These are phyloP conservation scores for Nomada hirtipes DNA, from an alignment of 2,888 invertebrate species.

Conservation along the genomic window DNA sequence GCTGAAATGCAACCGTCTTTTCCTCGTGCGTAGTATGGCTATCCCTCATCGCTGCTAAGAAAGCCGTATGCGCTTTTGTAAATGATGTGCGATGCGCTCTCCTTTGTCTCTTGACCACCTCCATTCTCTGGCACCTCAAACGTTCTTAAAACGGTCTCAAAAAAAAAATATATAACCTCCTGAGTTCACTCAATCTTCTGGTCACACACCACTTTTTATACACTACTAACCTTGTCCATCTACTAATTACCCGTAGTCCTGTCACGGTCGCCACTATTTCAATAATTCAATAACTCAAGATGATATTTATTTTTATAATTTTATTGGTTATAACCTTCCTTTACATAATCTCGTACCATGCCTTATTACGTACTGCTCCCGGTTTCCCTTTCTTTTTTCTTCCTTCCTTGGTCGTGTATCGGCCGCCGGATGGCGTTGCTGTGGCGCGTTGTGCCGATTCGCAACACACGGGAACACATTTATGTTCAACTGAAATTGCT, in stretches of 20 bases:
- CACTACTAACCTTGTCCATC: not conserved
- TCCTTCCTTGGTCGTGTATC: too few relatives aligned
- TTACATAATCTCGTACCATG: too few relatives aligned
- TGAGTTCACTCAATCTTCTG: not conserved
- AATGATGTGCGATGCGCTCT: not conserved
- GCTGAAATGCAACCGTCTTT: conserved; percentile 17
- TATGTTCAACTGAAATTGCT: too few relatives aligned
- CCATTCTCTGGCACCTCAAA: not conserved
- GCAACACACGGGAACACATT: too few relatives aligned
- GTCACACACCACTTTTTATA: not conserved
- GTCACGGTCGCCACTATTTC: conserved; percentile 17
- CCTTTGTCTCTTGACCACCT: not conserved
- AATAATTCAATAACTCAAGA: not conserved
- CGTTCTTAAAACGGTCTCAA: too few relatives aligned
- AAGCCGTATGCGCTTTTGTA: conserved; percentile 3
- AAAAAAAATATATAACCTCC: not conserved
- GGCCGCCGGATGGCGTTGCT: too few relatives aligned
- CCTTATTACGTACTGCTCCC: too few relatives aligned
- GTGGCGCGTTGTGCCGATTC: too few relatives aligned
- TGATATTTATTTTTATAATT: too few relatives aligned
- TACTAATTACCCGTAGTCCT: not conserved
- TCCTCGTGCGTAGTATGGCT: not conserved
- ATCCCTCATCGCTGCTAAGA: not conserved
- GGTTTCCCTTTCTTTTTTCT: too few relatives aligned
- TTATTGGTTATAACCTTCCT: too few relatives aligned